Base-by-base conservation (phyloP, 1,140 invertebrate species). In the Platorchestia sp. region DNA sequence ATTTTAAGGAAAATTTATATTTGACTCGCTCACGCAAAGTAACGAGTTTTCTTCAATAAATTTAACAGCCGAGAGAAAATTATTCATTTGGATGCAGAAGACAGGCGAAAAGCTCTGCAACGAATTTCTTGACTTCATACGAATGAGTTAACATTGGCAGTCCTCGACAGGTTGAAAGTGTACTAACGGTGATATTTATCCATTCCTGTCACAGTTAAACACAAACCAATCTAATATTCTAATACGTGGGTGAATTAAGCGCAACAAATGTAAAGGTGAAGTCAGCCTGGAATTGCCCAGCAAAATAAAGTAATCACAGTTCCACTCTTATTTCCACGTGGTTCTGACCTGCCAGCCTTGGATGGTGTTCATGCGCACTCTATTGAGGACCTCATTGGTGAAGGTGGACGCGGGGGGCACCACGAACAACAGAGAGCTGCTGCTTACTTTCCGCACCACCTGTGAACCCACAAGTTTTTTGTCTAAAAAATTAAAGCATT, bases 361-460 rank as follows among this genome's bases (percentile, higher is more conserved):
- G 59, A 97, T 97, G 5, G 97, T 97, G 95, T 97, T 97, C 96
- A 97, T 97, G 53, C 97, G 95, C 6, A 97, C 97, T n/a, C 96
- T 90, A 51, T 95, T 95, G 86, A 95, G 47, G 36, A 95, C 86
- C 47, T 95, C 95, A 1, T 75, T 41, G 16, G 86, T 51, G 86
- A 95, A 95, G 3, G 89, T 53, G 42, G 95, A 27, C 43, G 75
- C 19, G 19, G 89, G n/a, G 41, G 86, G 86, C 51, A 90, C 89
- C 42, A 95, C 42, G 45, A 95, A 89, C 59, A 95, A 22, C 44
- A 95, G 41, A 45, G 95, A 47, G 41, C 87, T 53, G 36, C 47
- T 51, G 44, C 75, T 36, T 51, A 95, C 47, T 41, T 95, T 95
- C 75, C 89, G 86, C 44, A 95, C 91, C 91, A 93, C 41, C 91